These are phyloP conservation scores for Baccha elongata DNA, from an alignment of 2,888 invertebrate genomes.

Conservation along the genomic window DNA sequence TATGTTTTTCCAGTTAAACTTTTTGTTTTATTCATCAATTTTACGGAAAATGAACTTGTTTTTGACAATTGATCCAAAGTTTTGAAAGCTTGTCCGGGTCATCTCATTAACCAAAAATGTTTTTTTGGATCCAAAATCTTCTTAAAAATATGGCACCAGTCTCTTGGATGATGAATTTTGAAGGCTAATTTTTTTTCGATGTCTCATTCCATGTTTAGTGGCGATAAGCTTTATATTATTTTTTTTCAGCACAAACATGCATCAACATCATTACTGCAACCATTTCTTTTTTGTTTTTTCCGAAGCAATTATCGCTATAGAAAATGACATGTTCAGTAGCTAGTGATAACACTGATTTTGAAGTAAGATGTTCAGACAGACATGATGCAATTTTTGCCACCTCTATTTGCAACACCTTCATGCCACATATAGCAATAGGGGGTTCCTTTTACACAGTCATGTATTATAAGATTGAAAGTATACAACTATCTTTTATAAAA, in stretches of 20 bases:
- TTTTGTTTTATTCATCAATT: not conserved
- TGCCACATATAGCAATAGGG: constrained; percentile 46
- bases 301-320: too few species aligned
- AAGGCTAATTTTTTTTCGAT: constrained; percentile 37
- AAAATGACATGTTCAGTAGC: too few species aligned
- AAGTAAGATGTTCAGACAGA: constrained; percentile 1
- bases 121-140: constrained; percentile 11
- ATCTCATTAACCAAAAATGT: constrained; percentile 6
- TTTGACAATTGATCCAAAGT: constrained; percentile 6
- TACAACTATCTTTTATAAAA: constrained; percentile 51
- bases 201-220: constrained; percentile 61
- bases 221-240: too few species aligned
- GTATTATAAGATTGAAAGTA: constrained; percentile 43
- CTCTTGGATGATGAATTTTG: constrained; percentile 41
- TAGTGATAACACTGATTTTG: not conserved
- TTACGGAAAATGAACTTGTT: constrained; percentile 18
- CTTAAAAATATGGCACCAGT: constrained; percentile 38
- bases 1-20: constrained; percentile 18
- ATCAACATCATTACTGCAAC: too few species aligned
- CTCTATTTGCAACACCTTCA: constrained; percentile 38
- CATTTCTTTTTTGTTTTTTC: too few species aligned
- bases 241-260: too few species aligned
- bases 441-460: constrained; percentile 22
- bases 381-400: constrained; percentile 51
- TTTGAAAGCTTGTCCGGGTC: not conserved